A percentile compares a stretch with the other conserved stretches of the same genome.
Conservation (phyloP, 2,113 vertebrate species). For the Oryzias javanicus region DNA sequence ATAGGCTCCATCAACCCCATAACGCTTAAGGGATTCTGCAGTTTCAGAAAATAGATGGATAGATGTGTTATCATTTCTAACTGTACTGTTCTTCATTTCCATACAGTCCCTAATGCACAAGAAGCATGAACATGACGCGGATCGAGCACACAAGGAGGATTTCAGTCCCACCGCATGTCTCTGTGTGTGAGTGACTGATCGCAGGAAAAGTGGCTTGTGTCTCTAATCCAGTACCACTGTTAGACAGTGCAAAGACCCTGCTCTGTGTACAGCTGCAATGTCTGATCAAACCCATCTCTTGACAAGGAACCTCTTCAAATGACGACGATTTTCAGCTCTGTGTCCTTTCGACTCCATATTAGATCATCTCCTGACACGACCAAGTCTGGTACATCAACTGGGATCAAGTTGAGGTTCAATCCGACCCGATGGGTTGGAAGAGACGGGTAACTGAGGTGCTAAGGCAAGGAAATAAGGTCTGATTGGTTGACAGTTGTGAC, state of each 20-base stretch:
- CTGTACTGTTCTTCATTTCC: constrained; percentile 56
- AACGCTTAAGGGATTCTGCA: no score
- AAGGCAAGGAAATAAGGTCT: constrained; percentile 26
- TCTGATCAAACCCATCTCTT: constrained; percentile 74
- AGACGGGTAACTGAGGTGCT: constrained; percentile 61
- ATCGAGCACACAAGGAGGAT: constrained; percentile 58
- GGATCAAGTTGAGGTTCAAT: constrained; percentile 69
- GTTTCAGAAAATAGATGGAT: not conserved
- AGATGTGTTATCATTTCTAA: constrained; percentile 29
- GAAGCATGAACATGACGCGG: constrained; percentile 42
- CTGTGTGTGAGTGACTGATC: constrained; percentile 69
- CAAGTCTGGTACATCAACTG: constrained; percentile 60
- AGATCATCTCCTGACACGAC: constrained; percentile 63
- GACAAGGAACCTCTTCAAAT: constrained; percentile 71
- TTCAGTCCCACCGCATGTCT: constrained; percentile 59
- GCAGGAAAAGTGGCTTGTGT: constrained; percentile 71
- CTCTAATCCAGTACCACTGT: constrained; percentile 76
- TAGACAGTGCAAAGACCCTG: constrained; percentile 70
- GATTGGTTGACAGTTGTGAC: constrained; percentile 59
- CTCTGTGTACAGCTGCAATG: constrained; percentile 60
- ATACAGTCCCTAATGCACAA: constrained; percentile 59
- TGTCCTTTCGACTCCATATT: constrained; percentile 62
- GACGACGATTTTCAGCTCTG: constrained; percentile 64
- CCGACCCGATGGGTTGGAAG: constrained; percentile 55
- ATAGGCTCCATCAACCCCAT: no score